Conservation (phyloP, 2,113 vertebrate genomes). For the Capra hircus region DNA sequence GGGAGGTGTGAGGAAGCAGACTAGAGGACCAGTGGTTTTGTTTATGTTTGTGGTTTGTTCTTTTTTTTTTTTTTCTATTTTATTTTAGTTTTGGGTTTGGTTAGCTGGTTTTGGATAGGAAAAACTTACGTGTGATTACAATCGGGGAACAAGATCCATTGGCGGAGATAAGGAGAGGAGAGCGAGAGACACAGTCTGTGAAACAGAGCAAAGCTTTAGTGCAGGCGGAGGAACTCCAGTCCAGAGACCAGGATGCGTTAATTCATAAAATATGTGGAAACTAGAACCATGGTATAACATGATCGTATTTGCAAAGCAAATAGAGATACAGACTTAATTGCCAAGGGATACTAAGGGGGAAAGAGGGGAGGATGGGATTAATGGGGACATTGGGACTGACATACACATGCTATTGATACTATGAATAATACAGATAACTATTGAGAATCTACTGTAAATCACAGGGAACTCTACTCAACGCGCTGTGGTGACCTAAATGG, state of each 20-base stretch:
- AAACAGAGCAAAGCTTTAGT: background rate
- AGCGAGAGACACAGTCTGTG: no score
- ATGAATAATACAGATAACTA: background rate
- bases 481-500: background rate
- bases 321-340: background rate
- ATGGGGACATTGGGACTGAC: background rate
- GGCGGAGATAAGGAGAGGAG: background rate
- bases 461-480: background rate
- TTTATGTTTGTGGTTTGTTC: background rate
- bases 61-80: background rate
- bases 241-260: fast-evolving
- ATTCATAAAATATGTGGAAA: background rate
- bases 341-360: background rate
- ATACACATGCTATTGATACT: background rate
- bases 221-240: background rate
- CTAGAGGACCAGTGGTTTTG: background rate
- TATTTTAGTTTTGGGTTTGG: background rate
- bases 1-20: background rate
- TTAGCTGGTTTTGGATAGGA: background rate
- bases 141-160: background rate
- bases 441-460: background rate
- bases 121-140: background rate
- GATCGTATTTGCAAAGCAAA: background rate
- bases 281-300: background rate
- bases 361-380: background rate